Percentiles rank a stretch among this genome's conserved stretches.
phyloP scores from a whole-genome alignment of 2,888 invertebrate genomes.

The Pherbina coryleti region DNA sequence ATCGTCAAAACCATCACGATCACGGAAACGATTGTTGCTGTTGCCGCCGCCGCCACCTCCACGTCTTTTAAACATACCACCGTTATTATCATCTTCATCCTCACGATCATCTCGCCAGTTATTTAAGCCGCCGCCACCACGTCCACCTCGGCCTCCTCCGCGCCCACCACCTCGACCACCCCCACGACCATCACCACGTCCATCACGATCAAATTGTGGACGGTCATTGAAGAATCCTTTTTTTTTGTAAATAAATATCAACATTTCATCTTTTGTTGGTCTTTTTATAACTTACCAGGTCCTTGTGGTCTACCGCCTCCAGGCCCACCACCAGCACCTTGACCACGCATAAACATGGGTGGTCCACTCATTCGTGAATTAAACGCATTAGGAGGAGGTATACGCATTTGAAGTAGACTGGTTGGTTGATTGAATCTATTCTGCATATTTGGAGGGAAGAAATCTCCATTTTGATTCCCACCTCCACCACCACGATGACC shows the following conservation, averaged over 20 bases:
- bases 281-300: constrained; percentile 53
- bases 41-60: constrained; percentile 51
- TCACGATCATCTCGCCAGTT: constrained; percentile 68
- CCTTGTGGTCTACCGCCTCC: constrained; percentile 58
- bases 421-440: constrained; percentile 68
- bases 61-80: constrained; percentile 56
- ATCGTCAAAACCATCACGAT: constrained; percentile 52
- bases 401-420: constrained; percentile 67
- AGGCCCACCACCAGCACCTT: constrained; percentile 46
- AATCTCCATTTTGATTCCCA: constrained; percentile 56
- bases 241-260: not conserved
- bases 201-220: constrained; percentile 62
- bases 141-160: constrained; percentile 53
- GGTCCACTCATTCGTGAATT: constrained; percentile 64
- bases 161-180: constrained; percentile 47
- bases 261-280: not conserved
- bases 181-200: constrained; percentile 53
- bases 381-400: constrained; percentile 64
- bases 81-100: constrained; percentile 60
- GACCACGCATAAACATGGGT: constrained; percentile 52
- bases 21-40: constrained; percentile 59
- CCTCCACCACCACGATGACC: constrained; percentile 56
- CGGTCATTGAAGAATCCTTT: constrained; percentile 65
- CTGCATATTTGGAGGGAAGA: constrained; percentile 65
- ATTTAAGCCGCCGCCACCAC: constrained; percentile 49